Percentiles rank a stretch among this genome's conserved stretches.
Conservation (phyloP, 2,113 vertebrate species). For the Sakesphorus luctuosus region DNA sequence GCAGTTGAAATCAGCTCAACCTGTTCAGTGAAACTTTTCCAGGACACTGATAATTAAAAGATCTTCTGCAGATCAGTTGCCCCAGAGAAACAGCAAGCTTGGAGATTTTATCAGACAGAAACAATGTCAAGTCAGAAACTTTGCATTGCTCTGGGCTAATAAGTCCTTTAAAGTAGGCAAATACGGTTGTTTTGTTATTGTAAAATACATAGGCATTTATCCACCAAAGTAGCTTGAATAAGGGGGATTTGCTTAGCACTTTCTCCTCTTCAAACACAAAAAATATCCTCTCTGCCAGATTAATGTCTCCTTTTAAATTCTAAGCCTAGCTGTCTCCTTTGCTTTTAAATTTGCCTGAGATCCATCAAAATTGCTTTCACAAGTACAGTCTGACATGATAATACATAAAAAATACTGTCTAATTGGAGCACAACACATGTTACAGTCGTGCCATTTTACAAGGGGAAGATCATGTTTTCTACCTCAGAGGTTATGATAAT, state of each 20-base stretch:
- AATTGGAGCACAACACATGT: conserved; percentile 49
- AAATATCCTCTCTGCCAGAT: conserved; percentile 31
- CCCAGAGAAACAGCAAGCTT: neutral
- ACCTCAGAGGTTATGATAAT: neutral
- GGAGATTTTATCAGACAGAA: neutral
- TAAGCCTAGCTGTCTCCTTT: conserved; percentile 22
- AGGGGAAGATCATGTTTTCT: conserved; percentile 22
- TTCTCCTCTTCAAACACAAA: conserved; percentile 40
- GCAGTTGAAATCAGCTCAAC: neutral
- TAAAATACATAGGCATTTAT: neutral
- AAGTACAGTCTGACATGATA: conserved; percentile 32
- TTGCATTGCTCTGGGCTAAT: neutral
- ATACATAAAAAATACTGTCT: conserved; percentile 56
- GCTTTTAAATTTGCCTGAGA: conserved; percentile 61
- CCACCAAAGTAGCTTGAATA: neutral
- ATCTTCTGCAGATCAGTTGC: neutral
- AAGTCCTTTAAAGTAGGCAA: neutral
- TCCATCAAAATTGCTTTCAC: conserved; percentile 59
- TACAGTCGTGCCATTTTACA: conserved; percentile 27
- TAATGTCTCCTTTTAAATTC: conserved; percentile 34
- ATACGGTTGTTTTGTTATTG: neutral
- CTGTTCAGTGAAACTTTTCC: neutral
- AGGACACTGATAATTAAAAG: neutral
- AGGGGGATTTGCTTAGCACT: neutral
- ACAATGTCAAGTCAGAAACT: neutral